Evolutionary conservation across 2,797 vertebrate species (phyloP).

Genomic region (Pseudomugil gertrudae): DNA sequence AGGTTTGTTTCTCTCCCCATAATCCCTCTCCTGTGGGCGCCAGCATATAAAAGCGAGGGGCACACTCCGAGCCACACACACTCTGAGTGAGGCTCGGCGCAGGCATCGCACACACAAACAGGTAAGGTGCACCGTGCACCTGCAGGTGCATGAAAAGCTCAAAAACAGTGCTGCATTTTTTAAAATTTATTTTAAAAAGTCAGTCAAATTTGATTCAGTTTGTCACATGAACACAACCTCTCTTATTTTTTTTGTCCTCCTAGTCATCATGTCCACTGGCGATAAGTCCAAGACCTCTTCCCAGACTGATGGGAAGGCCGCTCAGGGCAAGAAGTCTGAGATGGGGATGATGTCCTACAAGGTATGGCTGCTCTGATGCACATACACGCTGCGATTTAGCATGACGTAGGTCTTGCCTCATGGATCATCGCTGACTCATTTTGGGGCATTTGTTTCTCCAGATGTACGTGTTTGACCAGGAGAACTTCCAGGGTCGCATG

Average conservation of each 20-base stretch:
- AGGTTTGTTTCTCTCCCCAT: constrained; percentile 78
- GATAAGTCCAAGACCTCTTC: constrained; percentile 84
- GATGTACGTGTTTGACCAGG: constrained; percentile 85
- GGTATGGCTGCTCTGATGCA: constrained; percentile 63
- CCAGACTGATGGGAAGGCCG: constrained; percentile 84
- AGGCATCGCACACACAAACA: constrained; percentile 76
- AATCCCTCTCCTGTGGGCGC: constrained; percentile 81
- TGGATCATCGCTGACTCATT: neutral
- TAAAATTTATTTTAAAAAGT: neutral
- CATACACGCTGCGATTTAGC: neutral
- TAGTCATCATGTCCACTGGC: constrained; percentile 84
- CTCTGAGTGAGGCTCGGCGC: constrained; percentile 77
- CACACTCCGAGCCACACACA: constrained; percentile 70
- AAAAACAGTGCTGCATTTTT: neutral
- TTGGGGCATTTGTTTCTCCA: constrained; percentile 35
- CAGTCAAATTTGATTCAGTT: neutral
- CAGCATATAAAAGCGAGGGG: constrained; percentile 83
- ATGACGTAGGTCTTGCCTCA: neutral
- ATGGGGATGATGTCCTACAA: constrained; percentile 83
- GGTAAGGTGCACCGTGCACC: constrained; percentile 68
- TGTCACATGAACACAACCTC: neutral
- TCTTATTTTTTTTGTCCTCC: constrained; percentile 15
- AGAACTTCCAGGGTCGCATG: constrained; percentile 89
- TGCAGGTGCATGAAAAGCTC: constrained; percentile 1
- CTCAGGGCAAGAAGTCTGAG: constrained; percentile 84